Conservation (phyloP, 2,888 invertebrate species). For the Dasypolia templi region DNA sequence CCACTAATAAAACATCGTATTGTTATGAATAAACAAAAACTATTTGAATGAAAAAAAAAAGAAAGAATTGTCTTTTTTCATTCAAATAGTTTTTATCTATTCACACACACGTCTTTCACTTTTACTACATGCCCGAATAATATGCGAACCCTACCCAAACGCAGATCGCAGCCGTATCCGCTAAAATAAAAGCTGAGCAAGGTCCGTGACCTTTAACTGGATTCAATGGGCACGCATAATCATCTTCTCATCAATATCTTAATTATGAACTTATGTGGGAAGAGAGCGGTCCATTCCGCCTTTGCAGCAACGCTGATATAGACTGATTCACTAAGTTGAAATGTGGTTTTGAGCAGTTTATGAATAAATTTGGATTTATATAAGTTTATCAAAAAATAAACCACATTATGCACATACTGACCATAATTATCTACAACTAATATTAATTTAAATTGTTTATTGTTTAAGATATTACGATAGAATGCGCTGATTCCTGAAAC, state of each 20-base stretch:
- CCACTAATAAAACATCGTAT: no score
- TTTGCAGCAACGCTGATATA: slow-evolving; percentile 9
- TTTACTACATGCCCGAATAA: neutral
- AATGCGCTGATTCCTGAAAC: no score
- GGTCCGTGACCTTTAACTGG: slow-evolving; percentile 81
- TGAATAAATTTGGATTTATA: no score
- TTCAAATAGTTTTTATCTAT: no score
- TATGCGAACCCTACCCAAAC: slow-evolving; percentile 76
- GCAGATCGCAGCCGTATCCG: slow-evolving; percentile 80
- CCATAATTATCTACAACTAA: no score
- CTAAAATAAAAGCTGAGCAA: slow-evolving; percentile 83
- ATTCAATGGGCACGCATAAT: slow-evolving; percentile 76
- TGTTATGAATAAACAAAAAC: no score
- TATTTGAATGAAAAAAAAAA: no score
- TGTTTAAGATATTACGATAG: no score
- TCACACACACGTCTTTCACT: no score
- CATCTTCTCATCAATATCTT: slow-evolving; percentile 69
- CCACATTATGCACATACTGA: neutral
- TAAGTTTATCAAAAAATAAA: no score
- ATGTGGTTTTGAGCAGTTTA: slow-evolving; percentile 8
- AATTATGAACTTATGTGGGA: slow-evolving; percentile 64
- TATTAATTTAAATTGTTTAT: no score
- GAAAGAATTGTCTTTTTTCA: no score
- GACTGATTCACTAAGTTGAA: slow-evolving; percentile 17
- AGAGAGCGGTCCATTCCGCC: slow-evolving; percentile 15